Evolutionary conservation across 2,797 vertebrate species (phyloP).

Genomic region (Octomys mimax): DNA sequence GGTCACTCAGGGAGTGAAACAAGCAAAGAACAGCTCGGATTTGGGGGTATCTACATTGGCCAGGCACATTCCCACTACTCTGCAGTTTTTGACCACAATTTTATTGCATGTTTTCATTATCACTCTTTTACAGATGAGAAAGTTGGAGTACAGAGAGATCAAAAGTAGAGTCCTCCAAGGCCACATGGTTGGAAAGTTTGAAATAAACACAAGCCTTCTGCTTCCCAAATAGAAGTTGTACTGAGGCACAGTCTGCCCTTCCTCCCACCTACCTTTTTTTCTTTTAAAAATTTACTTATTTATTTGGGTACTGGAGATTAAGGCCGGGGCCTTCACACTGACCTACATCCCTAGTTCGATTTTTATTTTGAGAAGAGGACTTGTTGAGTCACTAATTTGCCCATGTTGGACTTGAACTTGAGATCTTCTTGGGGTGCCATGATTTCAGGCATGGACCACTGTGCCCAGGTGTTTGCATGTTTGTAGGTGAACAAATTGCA

Average conservation of each 20-base stretch:
- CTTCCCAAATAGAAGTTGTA: background rate
- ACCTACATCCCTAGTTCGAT: background rate
- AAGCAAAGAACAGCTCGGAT: background rate
- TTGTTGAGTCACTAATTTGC: background rate
- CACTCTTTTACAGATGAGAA: conserved; percentile 1
- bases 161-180: background rate
- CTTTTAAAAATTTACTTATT: background rate
- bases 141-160: conserved; percentile 17
- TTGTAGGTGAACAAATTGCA: background rate
- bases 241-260: background rate
- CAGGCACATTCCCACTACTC: background rate
- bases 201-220: background rate
- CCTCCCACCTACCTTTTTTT: background rate
- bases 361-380: background rate
- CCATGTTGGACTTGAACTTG: background rate
- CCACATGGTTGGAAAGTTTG: background rate
- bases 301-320: background rate
- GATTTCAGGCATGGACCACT: background rate
- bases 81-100: background rate
- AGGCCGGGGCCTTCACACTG: background rate
- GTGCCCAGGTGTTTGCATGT: too few relatives aligned
- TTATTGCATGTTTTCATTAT: background rate
- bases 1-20: background rate
- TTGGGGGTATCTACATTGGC: background rate
- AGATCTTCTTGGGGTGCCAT: background rate